Percentiles rank a stretch among this genome's conserved stretches.
Evolutionary conservation across 2,888 invertebrate genomes (phyloP).

Genomic region (Metellina segmentata): DNA sequence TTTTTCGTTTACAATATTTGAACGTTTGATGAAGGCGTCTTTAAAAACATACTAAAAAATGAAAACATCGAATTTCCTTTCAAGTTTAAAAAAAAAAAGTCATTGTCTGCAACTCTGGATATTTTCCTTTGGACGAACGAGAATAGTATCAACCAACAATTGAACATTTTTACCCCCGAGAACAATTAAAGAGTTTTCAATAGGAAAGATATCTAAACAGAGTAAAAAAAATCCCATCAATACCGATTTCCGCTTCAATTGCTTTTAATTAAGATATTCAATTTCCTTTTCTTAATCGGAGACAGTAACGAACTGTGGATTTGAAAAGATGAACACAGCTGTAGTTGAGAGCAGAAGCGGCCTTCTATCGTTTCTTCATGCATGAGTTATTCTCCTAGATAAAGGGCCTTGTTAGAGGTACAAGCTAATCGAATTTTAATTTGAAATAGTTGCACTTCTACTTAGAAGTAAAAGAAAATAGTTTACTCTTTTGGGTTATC

Average conservation of each 20-base stretch:
- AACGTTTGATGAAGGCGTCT: too few species aligned
- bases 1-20: too few species aligned
- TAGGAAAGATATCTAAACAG: neutral
- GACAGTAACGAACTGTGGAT: neutral
- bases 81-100: neutral
- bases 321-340: neutral
- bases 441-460: neutral
- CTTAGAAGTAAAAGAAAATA: neutral
- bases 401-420: neutral
- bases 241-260: constrained; percentile 15
- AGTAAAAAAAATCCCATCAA: neutral
- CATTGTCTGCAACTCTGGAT: neutral
- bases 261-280: constrained; percentile 35
- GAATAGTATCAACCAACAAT: neutral
- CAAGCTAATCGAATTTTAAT: neutral
- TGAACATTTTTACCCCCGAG: neutral
- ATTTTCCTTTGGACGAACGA: neutral
- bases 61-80: neutral
- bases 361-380: neutral
- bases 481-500: neutral
- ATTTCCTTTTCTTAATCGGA: constrained; percentile 10
- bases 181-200: neutral
- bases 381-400: neutral
- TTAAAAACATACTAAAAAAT: neutral
- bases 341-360: neutral